phyloP scores from a whole-genome alignment of 92 coral and sea anemone genomes.

The Epizoanthus fatuus region DNA sequence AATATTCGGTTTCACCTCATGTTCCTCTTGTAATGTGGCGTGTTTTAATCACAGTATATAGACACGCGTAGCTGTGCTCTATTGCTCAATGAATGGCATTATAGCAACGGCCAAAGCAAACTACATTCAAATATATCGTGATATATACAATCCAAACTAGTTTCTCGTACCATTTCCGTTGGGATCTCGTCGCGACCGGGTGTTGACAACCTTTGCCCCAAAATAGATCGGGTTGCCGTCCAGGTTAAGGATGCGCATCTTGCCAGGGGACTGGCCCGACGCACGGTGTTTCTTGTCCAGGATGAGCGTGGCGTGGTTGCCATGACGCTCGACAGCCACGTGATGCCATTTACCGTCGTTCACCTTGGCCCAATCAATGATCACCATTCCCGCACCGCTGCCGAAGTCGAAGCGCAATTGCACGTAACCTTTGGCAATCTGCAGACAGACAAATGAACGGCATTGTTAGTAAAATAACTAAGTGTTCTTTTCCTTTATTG shows the following conservation, averaged over 20 bases:
- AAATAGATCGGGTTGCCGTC: constrained; percentile 89
- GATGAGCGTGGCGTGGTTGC: constrained; percentile 95
- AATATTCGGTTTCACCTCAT: too few relatives aligned
- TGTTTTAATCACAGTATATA: too few relatives aligned
- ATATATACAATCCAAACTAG: too few relatives aligned
- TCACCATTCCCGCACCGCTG: constrained; percentile 94
- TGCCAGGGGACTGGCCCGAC: constrained; percentile 93
- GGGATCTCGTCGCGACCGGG: constrained; percentile 65
- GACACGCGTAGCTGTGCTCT: too few relatives aligned
- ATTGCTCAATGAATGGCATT: too few relatives aligned
- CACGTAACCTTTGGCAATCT: constrained; percentile 93
- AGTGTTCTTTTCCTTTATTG: not conserved
- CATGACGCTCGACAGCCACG: constrained; percentile 92
- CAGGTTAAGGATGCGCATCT: constrained; percentile 95
- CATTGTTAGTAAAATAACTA: not conserved
- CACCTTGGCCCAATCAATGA: constrained; percentile 88
- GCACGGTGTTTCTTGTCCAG: constrained; percentile 90
- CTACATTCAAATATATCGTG: too few relatives aligned
- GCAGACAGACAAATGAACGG: not conserved
- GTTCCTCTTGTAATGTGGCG: too few relatives aligned
- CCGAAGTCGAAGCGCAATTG: constrained; percentile 98
- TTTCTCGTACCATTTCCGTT: constrained; percentile 30
- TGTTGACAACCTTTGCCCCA: constrained; percentile 85
- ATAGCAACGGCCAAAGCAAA: too few relatives aligned
- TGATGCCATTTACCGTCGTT: constrained; percentile 98